Evolutionary conservation across 2,113 vertebrate species (phyloP).

Genomic region (Connochaetes taurinus): DNA sequence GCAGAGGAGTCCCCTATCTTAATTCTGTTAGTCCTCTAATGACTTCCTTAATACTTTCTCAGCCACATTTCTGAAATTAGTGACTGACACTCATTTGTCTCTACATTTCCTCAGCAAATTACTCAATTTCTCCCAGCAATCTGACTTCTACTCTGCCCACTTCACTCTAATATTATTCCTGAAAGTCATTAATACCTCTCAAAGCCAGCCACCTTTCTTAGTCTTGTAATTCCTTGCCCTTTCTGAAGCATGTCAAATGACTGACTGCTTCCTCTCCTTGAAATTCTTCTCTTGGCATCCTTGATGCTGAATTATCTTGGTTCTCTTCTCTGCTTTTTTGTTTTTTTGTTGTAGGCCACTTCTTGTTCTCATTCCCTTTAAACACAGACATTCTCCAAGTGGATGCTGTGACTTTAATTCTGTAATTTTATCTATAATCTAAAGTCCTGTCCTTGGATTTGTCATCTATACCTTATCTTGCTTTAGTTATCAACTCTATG

Average conservation of each 20-base stretch:
- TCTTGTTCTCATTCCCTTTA: neutral
- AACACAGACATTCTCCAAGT: neutral
- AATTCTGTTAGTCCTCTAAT: neutral
- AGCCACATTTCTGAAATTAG: constrained; percentile 15
- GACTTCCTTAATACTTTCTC: neutral
- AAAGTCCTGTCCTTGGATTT: neutral
- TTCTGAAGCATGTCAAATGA: neutral
- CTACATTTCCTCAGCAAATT: neutral
- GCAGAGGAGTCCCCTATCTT: neutral
- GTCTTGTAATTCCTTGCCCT: neutral
- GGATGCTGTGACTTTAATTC: neutral
- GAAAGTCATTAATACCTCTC: neutral
- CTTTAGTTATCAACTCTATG: neutral
- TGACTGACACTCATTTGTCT: neutral
- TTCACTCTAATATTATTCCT: neutral
- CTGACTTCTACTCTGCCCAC: neutral
- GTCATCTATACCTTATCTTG: neutral
- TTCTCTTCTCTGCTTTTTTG: neutral
- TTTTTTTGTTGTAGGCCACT: neutral
- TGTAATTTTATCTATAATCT: neutral
- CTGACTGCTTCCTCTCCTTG: neutral
- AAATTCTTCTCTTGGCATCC: constrained; percentile 6
- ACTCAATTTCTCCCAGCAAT: neutral
- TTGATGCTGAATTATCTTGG: neutral
- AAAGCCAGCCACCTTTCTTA: neutral